Evolutionary conservation across 2,888 invertebrate species (phyloP), one percentile per base, ranked within the genome.

Genomic region (Spatulosminthurus flaviceps): DNA sequence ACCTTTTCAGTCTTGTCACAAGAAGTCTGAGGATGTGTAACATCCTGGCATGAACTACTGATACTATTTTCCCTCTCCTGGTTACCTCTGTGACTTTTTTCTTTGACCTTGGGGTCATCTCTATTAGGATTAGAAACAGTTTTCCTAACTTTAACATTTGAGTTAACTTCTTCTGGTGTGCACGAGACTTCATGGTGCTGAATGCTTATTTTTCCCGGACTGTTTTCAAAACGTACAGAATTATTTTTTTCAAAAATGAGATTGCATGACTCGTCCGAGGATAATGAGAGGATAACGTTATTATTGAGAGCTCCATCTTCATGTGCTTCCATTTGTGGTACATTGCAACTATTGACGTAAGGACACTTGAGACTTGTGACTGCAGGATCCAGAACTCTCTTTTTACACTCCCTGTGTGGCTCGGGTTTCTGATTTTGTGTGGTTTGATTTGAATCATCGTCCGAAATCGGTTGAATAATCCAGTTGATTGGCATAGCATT

Each of bases 331-430:
- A 66, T 28, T 79, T 70, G 19, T 34, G 22, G 13, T 21, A 22
- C 70, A 4, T 70, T 41, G 41, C 34, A 19, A 34, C 69, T 42
- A 22, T 67, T 75, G 28, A 81, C 64, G 81, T 84, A 84, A 83
- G 84, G 84, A 79, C 84, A 84, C 84, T 84, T 84, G 77, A 83
- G 82, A 82, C 77, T 84, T 77, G 75, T 82, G 19, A 82, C 81
- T 1, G 81, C 77, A 26, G 82, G 78, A 76, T 83, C 82, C 41
- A 81, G 77, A 41, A 80, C 77, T 77, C 80, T 77, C 43, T 79
- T 79, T 60, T 80, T 82, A 7, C 82, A 76, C 26, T 82, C 81
- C 19, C 74, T 69, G 22, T 79, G 77, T 24, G 81, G 78, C 64
- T 81, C 81, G n/a, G 78, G 80, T 77, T 77, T 80, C 42, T 80